Percentiles rank a stretch among this genome's conserved stretches.
Conservation (phyloP, 2,888 invertebrate genomes). For the Tetrapedia diversipes region DNA sequence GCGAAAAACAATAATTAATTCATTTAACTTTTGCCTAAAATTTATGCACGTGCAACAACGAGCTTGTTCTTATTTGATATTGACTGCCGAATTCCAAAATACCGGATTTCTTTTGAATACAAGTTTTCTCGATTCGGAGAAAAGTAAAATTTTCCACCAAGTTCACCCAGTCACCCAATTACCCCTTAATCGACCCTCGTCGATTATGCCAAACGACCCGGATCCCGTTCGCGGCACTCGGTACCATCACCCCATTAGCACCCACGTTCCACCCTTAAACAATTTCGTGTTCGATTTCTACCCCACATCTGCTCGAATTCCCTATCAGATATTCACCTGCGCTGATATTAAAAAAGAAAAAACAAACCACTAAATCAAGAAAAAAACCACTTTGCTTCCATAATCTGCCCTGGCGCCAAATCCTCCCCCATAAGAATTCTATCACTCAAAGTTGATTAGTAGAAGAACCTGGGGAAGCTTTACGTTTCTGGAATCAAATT, state of each 20-base stretch:
- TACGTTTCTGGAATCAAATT: no score
- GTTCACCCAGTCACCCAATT: constrained; percentile 29
- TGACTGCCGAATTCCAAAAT: neutral
- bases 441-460: no score
- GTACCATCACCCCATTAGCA: constrained; percentile 33
- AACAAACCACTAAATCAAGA: neutral
- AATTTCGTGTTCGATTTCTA: constrained; percentile 30
- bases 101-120: neutral
- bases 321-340: neutral
- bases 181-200: constrained; percentile 37
- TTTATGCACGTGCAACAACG: no score
- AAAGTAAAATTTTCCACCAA: constrained; percentile 6
- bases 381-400: no score
- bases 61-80: no score
- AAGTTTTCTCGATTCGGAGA: neutral
- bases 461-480: no score
- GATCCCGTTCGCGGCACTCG: constrained; percentile 37
- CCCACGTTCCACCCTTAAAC: constrained; percentile 20
- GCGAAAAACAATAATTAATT: no score
- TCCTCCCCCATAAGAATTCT: neutral
- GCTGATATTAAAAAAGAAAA: neutral
- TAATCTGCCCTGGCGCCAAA: neutral
- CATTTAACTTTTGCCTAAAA: no score
- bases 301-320: neutral
- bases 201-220: constrained; percentile 37